These are phyloP conservation scores for Arothron firmamentum DNA, from an alignment of 2,113 vertebrate genomes.

Conservation along the genomic window DNA sequence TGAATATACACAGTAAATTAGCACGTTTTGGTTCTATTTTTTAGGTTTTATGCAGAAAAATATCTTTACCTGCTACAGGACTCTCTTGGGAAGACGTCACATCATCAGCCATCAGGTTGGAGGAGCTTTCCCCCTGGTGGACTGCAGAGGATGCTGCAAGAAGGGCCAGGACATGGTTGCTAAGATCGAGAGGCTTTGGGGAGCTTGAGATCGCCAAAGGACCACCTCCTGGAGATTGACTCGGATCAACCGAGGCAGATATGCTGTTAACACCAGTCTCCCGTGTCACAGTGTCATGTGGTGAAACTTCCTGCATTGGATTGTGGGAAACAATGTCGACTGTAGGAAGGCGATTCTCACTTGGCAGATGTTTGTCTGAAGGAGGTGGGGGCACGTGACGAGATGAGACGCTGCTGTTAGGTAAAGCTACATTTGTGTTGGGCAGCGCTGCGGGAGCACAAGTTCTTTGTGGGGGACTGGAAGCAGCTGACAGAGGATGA, in stretches of 20 bases:
- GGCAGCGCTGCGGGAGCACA: slow-evolving; percentile 30
- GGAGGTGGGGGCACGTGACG: slow-evolving; percentile 6
- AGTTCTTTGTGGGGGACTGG: slow-evolving; percentile 44
- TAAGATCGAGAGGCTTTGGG: slow-evolving; percentile 71
- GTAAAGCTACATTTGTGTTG: slow-evolving; percentile 42
- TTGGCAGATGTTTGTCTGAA: slow-evolving; percentile 26
- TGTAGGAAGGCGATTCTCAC: slow-evolving; percentile 32
- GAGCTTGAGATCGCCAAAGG: slow-evolving; percentile 52
- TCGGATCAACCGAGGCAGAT: slow-evolving; percentile 40
- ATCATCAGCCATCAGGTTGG: slow-evolving; percentile 33
- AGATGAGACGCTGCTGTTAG: slow-evolving; percentile 39
- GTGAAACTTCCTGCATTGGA: slow-evolving; percentile 27
- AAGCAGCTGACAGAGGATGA: slow-evolving; percentile 24
- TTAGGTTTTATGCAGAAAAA: neutral
- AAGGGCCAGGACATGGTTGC: slow-evolving; percentile 66
- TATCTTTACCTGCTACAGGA: slow-evolving; percentile 44
- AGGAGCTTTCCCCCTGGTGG: slow-evolving; percentile 45
- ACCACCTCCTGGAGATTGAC: slow-evolving; percentile 42
- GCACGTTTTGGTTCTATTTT: neutral
- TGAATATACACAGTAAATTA: neutral
- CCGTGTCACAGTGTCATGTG: slow-evolving; percentile 11
- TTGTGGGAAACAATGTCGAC: slow-evolving; percentile 37
- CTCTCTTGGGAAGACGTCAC: slow-evolving; percentile 52
- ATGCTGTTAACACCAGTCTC: slow-evolving; percentile 26
- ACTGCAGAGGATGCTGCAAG: slow-evolving; percentile 55